Conservation (phyloP, 2,888 invertebrate genomes). For the Apotomis turbidana region DNA sequence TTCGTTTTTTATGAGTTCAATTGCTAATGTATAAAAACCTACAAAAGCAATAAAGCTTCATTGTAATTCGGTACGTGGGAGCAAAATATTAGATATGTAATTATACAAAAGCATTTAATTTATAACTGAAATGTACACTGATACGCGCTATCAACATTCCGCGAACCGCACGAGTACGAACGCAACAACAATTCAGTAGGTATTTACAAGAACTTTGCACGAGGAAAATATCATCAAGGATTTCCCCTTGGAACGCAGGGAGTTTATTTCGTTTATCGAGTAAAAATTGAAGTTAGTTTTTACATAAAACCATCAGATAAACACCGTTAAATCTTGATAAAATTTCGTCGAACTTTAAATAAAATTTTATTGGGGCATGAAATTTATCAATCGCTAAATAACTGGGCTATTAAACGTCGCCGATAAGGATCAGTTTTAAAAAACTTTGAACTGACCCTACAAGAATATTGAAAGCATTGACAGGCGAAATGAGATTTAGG, state of each 20-base stretch:
- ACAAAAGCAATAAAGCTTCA: constrained; percentile 10
- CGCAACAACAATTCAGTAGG: constrained; percentile 31
- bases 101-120: constrained; percentile 32
- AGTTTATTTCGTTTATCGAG: constrained; percentile 8
- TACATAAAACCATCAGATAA: constrained; percentile 3
- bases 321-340: constrained; percentile 13
- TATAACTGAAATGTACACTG: constrained; percentile 36
- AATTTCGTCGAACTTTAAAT: constrained; percentile 47
- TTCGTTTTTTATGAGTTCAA: neutral
- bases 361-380: constrained; percentile 65
- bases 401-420: constrained; percentile 63
- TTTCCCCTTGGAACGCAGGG: constrained; percentile 15
- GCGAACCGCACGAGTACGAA: constrained; percentile 24
- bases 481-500: constrained; percentile 73
- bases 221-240: constrained; percentile 26
- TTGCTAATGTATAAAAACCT: constrained; percentile 3
- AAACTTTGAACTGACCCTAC: constrained; percentile 67
- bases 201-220: constrained; percentile 16
- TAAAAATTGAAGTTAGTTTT: neutral
- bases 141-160: constrained; percentile 38
- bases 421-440: constrained; percentile 70
- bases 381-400: constrained; percentile 66
- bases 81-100: constrained; percentile 34
- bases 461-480: constrained; percentile 70
- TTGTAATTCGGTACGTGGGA: constrained; percentile 38